Conservation (phyloP, 2,888 invertebrate genomes). For the Oegoconia quadripuncta region DNA sequence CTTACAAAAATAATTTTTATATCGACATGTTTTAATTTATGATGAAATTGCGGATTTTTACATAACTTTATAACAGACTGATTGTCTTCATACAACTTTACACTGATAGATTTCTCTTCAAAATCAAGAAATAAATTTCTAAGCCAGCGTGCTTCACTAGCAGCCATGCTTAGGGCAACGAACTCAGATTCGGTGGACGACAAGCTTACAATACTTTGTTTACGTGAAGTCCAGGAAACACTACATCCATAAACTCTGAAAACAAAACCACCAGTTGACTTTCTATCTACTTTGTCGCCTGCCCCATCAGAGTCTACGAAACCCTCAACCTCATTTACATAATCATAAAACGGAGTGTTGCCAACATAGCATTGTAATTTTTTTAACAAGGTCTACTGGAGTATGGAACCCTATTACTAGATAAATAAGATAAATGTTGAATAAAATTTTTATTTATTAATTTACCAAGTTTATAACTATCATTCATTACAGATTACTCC, state of each 20-base stretch:
- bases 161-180: slow-evolving; percentile 3
- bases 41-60: slow-evolving; percentile 1
- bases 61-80: slow-evolving; percentile 3
- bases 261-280: slow-evolving; percentile 7
- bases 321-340: neutral
- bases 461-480: too few relatives aligned
- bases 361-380: too few relatives aligned
- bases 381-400: too few relatives aligned
- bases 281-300: slow-evolving; percentile 9
- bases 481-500: too few relatives aligned
- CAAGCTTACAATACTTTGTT: slow-evolving; percentile 5
- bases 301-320: slow-evolving; percentile 10
- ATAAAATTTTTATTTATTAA: too few relatives aligned
- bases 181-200: slow-evolving; percentile 9
- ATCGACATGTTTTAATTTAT: slow-evolving; percentile 12
- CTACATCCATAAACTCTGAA: slow-evolving; percentile 7
- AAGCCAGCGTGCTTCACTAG: slow-evolving; percentile 11
- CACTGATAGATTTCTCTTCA: neutral
- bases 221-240: slow-evolving; percentile 3
- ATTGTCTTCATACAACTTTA: slow-evolving; percentile 3
- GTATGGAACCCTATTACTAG: too few relatives aligned
- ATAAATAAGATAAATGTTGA: too few relatives aligned
- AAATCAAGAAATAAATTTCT: slow-evolving; percentile 3
- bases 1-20: slow-evolving; percentile 7
- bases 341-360: too few relatives aligned